phyloP scores from a whole-genome alignment of 2,888 invertebrate species.

The Schizaphis graminum region DNA sequence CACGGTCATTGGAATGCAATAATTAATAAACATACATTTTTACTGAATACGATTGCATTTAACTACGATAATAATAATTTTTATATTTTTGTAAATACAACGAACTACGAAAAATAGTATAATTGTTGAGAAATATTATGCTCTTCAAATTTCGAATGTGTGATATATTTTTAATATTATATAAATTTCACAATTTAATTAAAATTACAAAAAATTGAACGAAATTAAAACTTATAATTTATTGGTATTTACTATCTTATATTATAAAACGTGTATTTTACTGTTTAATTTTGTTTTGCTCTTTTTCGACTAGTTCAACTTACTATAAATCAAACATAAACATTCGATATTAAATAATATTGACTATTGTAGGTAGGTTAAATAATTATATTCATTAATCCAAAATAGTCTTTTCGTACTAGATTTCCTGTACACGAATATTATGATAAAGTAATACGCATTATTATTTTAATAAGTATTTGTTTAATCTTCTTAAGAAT shows the following conservation, averaged over 20 bases:
- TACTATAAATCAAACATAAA: not conserved
- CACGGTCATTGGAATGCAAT: constrained; percentile 42
- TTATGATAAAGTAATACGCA: too few species aligned
- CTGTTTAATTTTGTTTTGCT: not conserved
- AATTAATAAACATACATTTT: constrained; percentile 28
- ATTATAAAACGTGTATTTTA: not conserved
- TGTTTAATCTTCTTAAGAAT: not conserved
- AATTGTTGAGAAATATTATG: not conserved
- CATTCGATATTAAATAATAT: not conserved
- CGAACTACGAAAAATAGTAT: not conserved
- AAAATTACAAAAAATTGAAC: not conserved
- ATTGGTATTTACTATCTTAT: not conserved
- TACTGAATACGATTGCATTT: not conserved
- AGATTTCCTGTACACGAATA: not conserved
- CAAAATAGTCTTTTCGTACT: not conserved
- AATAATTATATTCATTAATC: not conserved
- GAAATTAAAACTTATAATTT: not conserved
- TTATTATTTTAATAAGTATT: not conserved
- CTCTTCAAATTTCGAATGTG: not conserved
- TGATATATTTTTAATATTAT: not conserved
- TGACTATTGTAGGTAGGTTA: not conserved
- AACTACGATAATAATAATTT: not conserved
- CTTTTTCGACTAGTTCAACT: not conserved
- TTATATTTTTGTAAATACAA: not conserved
- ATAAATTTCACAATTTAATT: not conserved